These are phyloP conservation scores for Scaptomyza hsui DNA, from an alignment of 1,140 invertebrate genomes.

Conservation along the genomic window DNA sequence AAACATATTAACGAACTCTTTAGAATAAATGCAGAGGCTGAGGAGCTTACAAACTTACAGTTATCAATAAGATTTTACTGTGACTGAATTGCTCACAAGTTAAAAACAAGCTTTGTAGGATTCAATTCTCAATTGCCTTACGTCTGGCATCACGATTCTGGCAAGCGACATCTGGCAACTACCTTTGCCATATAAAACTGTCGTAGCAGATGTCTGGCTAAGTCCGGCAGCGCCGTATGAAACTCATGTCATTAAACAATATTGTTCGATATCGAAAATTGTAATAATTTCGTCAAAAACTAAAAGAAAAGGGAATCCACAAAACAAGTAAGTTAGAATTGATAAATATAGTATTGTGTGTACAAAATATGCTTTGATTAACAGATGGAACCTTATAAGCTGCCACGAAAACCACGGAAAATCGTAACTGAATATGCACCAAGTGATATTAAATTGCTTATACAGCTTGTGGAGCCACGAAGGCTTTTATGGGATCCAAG, in stretches of 20 bases:
- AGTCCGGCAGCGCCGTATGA: constrained; percentile 5
- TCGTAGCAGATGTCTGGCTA: background rate
- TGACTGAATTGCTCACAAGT: too few species aligned
- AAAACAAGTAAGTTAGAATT: too few species aligned
- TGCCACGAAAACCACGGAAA: constrained; percentile 4
- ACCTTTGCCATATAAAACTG: background rate
- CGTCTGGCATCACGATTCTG: background rate
- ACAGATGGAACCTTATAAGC: constrained; percentile 4
- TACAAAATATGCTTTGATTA: too few species aligned
- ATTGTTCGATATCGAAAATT: background rate
- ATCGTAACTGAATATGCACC: constrained; percentile 30
- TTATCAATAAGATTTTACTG: too few species aligned
- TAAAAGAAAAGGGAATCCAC: background rate
- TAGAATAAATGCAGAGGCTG: background rate
- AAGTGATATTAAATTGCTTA: constrained; percentile 25
- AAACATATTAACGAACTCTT: background rate
- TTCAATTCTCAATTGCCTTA: too few species aligned
- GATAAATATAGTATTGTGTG: background rate
- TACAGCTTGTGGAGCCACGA: constrained; percentile 18
- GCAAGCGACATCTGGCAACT: background rate
- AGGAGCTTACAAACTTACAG: too few species aligned
- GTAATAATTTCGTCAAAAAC: background rate
- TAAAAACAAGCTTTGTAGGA: too few species aligned
- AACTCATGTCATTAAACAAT: too few species aligned
- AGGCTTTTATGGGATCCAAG: constrained; percentile 18